Conservation (phyloP, 2,888 invertebrate genomes). For the Scrobipalpa atriplicella region DNA sequence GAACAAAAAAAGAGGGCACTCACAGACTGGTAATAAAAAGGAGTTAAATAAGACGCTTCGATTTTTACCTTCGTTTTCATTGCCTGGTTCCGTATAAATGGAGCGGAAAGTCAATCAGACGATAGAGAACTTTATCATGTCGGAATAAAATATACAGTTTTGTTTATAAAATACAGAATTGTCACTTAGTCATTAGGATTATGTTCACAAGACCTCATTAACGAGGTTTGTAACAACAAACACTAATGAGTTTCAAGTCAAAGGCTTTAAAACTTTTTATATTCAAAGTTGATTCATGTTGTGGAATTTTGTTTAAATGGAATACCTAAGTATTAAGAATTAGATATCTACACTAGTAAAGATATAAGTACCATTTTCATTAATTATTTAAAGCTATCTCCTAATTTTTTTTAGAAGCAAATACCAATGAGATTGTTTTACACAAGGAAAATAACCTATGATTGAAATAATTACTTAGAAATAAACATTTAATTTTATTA, state of each 20-base stretch:
- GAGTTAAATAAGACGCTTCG: constrained; percentile 53
- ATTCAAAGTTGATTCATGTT: not conserved
- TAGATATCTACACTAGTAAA: no score
- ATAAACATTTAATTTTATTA: no score
- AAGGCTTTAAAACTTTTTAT: not conserved
- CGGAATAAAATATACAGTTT: constrained; percentile 8
- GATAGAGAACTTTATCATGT: constrained; percentile 44
- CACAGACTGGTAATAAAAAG: constrained; percentile 59
- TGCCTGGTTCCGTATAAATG: constrained; percentile 78
- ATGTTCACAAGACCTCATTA: not conserved
- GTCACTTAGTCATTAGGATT: not conserved
- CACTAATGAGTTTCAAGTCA: constrained; percentile 2
- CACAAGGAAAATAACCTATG: no score
- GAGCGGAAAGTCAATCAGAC: constrained; percentile 70
- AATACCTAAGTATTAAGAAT: no score
- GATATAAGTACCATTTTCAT: no score
- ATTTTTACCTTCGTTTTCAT: constrained; percentile 80
- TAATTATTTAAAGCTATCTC: no score
- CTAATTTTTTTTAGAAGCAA: no score
- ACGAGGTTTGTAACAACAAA: not conserved
- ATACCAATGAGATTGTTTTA: no score
- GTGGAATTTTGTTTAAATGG: no score
- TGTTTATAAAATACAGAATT: not conserved
- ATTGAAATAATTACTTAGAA: no score
- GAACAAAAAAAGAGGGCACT: constrained; percentile 53